Base-by-base conservation (phyloP, 1,140 invertebrate species). In the Drosophila kepulauana region DNA sequence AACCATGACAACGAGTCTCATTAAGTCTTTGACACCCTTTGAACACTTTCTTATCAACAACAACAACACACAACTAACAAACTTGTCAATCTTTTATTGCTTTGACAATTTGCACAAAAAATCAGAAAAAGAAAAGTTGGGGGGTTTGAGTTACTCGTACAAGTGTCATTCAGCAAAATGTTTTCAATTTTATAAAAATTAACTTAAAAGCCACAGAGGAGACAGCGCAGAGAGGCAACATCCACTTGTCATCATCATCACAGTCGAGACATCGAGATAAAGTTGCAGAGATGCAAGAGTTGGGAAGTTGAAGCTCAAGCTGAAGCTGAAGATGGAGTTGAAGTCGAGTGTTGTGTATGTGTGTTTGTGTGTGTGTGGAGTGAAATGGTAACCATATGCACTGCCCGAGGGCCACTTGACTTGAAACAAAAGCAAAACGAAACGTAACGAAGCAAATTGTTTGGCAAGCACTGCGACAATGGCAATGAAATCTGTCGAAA, bases 111-210 rank as follows among this genome's bases (percentile, higher is more conserved):
- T 38, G 38, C 28, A 6, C 43, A 56, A 45, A 64, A 25, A 25
- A 25, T 59, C 30, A 16, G 2, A 25, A 48, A 11, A 13, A 46
- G 16, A 7, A 16, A n/a, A 25, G 16, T 15, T 11, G 7, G 5
- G 15, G 11, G 13, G 57, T 25, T 30, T 65, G 46, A 58, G 16
- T 48, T 76, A 25, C 20, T 25, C 20, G 20, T 25, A 25, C 49
- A 73, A 85, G 73, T 78, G 79, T 62, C 69, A 82, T 88, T 79
- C 56, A 78, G 63, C 45, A 73, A 86, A 91, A 81, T 78, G 82
- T 72, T 79, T 75, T 77, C 80, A 73, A 78, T 81, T 91, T 57
- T 46, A 77, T 65, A 58, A 75, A 84, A 88, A 89, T 91, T 79
- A 91, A 87, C 79, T 72, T 63, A 68, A 90, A 78, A 69, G 65